These are phyloP conservation scores for Hyalella azteca DNA, from an alignment of 2,888 invertebrate species.

Conservation along the genomic window DNA sequence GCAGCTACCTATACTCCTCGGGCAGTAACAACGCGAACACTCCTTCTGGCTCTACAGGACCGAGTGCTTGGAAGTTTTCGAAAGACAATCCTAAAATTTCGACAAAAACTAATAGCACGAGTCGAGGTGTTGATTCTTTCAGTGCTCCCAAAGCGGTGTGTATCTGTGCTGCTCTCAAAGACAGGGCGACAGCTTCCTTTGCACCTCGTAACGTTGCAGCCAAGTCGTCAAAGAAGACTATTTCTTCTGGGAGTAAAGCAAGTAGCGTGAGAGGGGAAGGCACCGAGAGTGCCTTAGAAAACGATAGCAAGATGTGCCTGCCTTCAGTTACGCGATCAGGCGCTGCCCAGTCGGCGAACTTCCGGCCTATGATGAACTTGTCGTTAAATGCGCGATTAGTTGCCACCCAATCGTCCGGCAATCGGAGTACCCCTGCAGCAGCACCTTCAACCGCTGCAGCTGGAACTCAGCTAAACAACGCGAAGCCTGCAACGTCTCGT, in stretches of 20 bases:
- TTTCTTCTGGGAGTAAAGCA: neutral
- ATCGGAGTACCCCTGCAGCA: too few species aligned
- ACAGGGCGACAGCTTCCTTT: neutral
- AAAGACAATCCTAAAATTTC: neutral
- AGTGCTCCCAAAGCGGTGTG: neutral
- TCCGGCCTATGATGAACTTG: too few species aligned
- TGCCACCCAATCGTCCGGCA: too few species aligned
- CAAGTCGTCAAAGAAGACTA: neutral
- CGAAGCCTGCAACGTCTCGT: neutral
- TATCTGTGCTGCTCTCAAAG: constrained; percentile 1
- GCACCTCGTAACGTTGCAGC: neutral
- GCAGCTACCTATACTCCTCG: constrained; percentile 11
- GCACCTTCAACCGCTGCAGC: too few species aligned
- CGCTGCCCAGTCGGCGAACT: too few species aligned
- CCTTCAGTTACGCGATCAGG: neutral
- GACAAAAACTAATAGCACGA: neutral
- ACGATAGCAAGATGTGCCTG: neutral
- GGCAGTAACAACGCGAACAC: neutral
- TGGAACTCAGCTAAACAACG: neutral
- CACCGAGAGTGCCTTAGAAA: neutral
- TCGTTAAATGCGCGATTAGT: too few species aligned
- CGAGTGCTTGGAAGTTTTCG: neutral
- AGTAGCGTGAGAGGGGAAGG: neutral
- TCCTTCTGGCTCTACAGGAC: neutral
- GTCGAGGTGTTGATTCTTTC: neutral